These are phyloP conservation scores for Choloepus didactylus DNA, from an alignment of 2,797 vertebrate genomes.

Conservation along the genomic window DNA sequence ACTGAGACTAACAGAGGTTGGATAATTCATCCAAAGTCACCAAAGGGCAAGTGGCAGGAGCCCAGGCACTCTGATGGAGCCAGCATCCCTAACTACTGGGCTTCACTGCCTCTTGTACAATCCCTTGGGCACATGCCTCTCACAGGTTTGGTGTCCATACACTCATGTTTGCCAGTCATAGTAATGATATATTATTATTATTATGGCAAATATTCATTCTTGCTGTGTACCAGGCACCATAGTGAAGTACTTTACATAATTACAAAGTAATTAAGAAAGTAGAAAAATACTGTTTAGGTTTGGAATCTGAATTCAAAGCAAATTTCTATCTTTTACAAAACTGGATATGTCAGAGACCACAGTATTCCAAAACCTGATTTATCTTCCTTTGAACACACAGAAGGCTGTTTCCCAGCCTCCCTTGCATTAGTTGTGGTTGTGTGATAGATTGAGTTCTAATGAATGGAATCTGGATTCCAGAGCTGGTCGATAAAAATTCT, in stretches of 20 bases:
- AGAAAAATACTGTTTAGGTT: neutral
- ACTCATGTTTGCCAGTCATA: neutral
- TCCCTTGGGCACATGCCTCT: neutral
- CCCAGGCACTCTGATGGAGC: neutral
- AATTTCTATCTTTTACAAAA: neutral
- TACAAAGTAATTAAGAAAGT: neutral
- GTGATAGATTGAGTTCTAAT: neutral
- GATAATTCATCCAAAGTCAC: neutral
- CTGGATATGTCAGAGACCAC: neutral
- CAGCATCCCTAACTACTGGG: neutral
- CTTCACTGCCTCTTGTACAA: neutral
- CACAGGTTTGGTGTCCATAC: neutral
- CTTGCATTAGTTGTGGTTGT: neutral
- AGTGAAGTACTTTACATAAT: neutral
- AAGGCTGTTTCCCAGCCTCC: neutral
- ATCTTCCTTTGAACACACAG: neutral
- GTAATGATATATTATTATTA: neutral
- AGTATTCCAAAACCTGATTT: neutral
- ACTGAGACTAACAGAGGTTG: neutral
- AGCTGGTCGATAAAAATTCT: neutral
- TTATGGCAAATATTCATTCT: neutral
- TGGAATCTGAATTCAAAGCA: conserved; percentile 41
- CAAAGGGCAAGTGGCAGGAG: neutral
- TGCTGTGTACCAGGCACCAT: neutral
- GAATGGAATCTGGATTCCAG: neutral